Evolutionary conservation across 1,140 invertebrate genomes (phyloP), one percentile per base, ranked within the genome.

Genomic region (Copidosoma floridanum): DNA sequence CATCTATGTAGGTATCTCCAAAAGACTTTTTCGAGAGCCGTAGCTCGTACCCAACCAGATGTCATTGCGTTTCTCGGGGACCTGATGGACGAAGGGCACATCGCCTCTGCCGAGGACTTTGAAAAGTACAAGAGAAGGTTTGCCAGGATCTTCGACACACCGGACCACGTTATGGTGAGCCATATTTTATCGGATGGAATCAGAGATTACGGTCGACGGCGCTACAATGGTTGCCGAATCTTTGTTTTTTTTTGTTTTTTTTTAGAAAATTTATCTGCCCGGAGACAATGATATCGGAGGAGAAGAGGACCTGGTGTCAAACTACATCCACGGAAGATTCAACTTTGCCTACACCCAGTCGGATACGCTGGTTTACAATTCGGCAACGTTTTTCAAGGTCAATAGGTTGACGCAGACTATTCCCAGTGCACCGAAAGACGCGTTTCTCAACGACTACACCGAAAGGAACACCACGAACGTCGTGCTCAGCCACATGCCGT

Each of bases 271-370:
- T 56, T 94, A 89, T 81, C 76, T 97, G 60, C 92, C 94, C 35
- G 95, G 95, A 18, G 95, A 98, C 74, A 97, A 97, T 82, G 94
- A 98, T 73, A 93, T 97, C 66, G 95, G 94, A 21, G 94, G 94
- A 23, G 94, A 98, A 79, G 87, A 85, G 69, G 90, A 94, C 75
- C 79, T 82, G 58, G 85, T 95, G 37, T 89, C 86, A 38, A 68
- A 79, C 27, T 80, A 85, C 41, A 93, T 94, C 79, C 75, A 92
- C 20, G 79, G 84, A 26, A 85, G 91, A 73, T 98, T 95, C 78
- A 85, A 90, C 65, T 83, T 84, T 68, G 84, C 88, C 57, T 95
- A 92, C 75, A 82, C 83, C 43, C 86, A 89, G 65, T 82, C 88
- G 11, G 83, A 86, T 68, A 73, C 86, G 1, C 81, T 89, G 47